Percentiles rank a stretch among this genome's conserved stretches.
phyloP scores from a whole-genome alignment of 2,888 invertebrate genomes.

The Chrysolina haemoptera region DNA sequence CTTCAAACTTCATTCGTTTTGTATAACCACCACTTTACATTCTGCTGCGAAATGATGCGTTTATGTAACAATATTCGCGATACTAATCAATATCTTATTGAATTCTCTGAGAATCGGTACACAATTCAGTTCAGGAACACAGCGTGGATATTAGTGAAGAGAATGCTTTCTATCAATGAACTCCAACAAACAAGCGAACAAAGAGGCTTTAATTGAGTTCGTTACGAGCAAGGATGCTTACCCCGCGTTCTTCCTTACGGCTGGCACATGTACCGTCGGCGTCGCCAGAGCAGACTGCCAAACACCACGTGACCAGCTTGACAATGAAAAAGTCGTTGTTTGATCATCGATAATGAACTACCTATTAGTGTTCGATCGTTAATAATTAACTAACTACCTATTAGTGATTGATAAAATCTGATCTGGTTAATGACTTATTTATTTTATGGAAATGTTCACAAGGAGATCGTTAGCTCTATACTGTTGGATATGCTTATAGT shows the following conservation, averaged over 20 bases:
- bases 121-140: not conserved
- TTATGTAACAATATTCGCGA: not conserved
- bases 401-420: not conserved
- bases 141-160: conserved; percentile 1
- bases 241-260: not conserved
- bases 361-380: not conserved
- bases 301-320: conserved; percentile 8
- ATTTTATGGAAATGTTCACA: too few species aligned
- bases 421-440: too few species aligned
- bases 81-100: not conserved
- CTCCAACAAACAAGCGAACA: conserved; percentile 10
- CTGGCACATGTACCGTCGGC: conserved; percentile 16
- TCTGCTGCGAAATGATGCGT: too few species aligned
- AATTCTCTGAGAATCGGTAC: not conserved
- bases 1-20: too few species aligned
- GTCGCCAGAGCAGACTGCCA: not conserved
- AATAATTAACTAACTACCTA: not conserved
- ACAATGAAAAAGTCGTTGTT: not conserved
- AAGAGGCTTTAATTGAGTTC: conserved; percentile 21
- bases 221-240: conserved; percentile 10
- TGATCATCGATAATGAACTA: not conserved
- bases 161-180: conserved; percentile 12
- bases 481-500: too few species aligned
- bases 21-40: too few species aligned
- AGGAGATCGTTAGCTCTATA: too few species aligned